Base-by-base conservation (phyloP, 2,113 vertebrate genomes). In the Neodon shergylaensis region DNA sequence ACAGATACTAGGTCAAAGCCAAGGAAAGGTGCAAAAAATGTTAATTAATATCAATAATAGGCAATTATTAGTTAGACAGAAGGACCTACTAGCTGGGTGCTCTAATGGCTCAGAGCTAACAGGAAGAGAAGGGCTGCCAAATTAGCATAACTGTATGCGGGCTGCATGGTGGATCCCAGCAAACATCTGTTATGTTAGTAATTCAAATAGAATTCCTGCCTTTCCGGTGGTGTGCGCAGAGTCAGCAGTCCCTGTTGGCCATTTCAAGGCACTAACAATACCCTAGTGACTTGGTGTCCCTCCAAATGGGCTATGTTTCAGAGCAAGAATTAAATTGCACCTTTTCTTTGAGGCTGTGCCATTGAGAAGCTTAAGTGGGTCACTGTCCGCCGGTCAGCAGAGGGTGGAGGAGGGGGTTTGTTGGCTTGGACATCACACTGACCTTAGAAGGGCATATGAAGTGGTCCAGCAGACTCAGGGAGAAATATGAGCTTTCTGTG, bases 11-110 rank as follows among this genome's bases (percentile, higher is more conserved):
- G 99, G 99, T 99, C 99, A 99, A 98, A 99, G 99, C 98, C 7
- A 97, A 99, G 98, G 99, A 98, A 99, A 99, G 99, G 99, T 99
- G 99, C 99, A 99, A 99, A 99, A 99, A 99, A 99, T 99, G 99
- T 99, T 99, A 99, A 99, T 99, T 99, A 99, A 99, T 99, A 99
- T 99, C 99, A 99, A 99, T 99, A 99, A 99, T 99, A 99, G 99
- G 99, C 99, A 99, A 99, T 99, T 99, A 99, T 99, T 99, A 99
- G 99, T 99, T 99, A 99, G 99, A 99, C 99, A 99, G 99, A 99
- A 99, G 99, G 99, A 99, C 99, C 99, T 98, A 99, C 99, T 99
- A 99, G 99, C 99, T 99, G 99, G 96, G 99, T 99, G 99, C 99
- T 99, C 99, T 99, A 99, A 99, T 99, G 99, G 99, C 99, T 99